Conservation (phyloP, 64 coral and sea anemone genomes). For the Orbicella faveolata region DNA sequence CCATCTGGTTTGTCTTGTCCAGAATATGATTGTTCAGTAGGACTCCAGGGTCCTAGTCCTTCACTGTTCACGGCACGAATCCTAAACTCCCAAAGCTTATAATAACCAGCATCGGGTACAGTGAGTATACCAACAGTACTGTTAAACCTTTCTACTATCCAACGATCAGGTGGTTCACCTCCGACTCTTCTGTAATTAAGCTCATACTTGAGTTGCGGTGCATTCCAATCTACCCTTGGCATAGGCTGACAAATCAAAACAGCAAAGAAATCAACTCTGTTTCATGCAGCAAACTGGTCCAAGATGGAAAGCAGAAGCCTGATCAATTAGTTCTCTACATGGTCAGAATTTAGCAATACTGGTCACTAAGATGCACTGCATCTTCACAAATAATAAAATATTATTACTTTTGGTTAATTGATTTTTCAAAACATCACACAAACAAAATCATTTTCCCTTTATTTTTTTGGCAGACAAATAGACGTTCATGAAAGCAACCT, state of each 20-base stretch:
- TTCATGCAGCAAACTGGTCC: too few relatives aligned
- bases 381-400: too few relatives aligned
- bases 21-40: constrained; percentile 32
- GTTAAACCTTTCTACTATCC: neutral
- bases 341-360: too few relatives aligned
- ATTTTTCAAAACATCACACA: too few relatives aligned
- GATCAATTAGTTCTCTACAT: too few relatives aligned
- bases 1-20: constrained; percentile 65
- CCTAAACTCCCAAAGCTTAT: constrained; percentile 66
- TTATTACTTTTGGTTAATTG: too few relatives aligned
- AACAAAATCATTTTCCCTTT: too few relatives aligned
- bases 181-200: constrained; percentile 21
- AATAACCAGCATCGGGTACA: constrained; percentile 60
- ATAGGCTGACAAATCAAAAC: constrained; percentile 53
- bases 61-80: constrained; percentile 55
- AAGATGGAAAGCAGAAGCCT: too few relatives aligned
- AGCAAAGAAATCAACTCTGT: neutral
- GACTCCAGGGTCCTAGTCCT: constrained; percentile 44
- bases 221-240: constrained; percentile 67
- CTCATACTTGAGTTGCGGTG: constrained; percentile 37
- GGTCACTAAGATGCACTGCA: too few relatives aligned
- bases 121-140: neutral
- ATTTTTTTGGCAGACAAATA: too few relatives aligned
- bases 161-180: neutral
- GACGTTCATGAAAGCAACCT: too few relatives aligned